Conservation (phyloP, 2,888 invertebrate species). For the Eucriotettix oculatus region DNA sequence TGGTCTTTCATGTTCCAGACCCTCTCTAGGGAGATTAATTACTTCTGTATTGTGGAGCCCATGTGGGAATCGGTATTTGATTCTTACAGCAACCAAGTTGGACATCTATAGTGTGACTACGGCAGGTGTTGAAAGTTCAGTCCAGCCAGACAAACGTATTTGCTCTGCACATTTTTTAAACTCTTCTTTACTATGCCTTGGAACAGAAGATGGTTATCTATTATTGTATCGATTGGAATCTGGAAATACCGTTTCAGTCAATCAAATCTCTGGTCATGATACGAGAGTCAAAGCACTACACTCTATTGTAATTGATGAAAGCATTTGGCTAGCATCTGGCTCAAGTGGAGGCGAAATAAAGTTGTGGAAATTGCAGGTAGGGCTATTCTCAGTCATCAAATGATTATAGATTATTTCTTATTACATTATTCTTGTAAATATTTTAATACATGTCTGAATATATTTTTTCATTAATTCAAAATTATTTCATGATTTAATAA, state of each 20-base stretch:
- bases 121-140: conserved; percentile 51
- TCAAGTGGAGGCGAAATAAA: conserved; percentile 68
- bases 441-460: too few species aligned
- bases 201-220: conserved; percentile 58
- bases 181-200: conserved; percentile 40
- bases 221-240: conserved; percentile 16
- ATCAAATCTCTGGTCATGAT: conserved; percentile 35
- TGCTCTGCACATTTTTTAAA: conserved; percentile 51
- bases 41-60: conserved; percentile 47
- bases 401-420: too few species aligned
- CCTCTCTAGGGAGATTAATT: not conserved
- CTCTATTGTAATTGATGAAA: conserved; percentile 23
- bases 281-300: conserved; percentile 51
- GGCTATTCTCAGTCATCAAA: too few species aligned
- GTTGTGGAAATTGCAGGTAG: conserved; percentile 39
- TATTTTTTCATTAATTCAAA: too few species aligned
- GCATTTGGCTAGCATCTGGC: conserved; percentile 42
- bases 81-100: conserved; percentile 52
- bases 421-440: too few species aligned
- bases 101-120: conserved; percentile 68
- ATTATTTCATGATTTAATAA: too few species aligned
- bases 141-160: conserved; percentile 52
- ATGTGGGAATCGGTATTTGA: conserved; percentile 55
- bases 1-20: conserved; percentile 1
- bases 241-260: conserved; percentile 23